phyloP scores from a whole-genome alignment of 2,888 invertebrate species.

The Chrysolina haemoptera region DNA sequence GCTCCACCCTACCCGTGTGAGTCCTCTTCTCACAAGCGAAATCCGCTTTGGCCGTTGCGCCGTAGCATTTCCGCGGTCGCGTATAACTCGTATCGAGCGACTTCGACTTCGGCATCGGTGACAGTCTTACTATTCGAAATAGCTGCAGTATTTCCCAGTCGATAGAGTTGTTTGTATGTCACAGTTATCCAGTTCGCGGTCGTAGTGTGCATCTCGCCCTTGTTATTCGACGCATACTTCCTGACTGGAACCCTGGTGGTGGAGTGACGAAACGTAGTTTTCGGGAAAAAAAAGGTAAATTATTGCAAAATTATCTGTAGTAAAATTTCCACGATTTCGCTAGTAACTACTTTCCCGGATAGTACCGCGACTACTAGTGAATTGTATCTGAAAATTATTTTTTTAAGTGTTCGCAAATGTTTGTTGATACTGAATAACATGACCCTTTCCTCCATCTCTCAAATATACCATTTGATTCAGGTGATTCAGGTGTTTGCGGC shows the following conservation, averaged over 20 bases:
- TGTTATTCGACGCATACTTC: not conserved
- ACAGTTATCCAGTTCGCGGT: not conserved
- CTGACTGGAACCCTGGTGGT: not conserved
- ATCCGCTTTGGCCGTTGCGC: conserved; percentile 33
- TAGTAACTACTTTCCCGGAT: not conserved
- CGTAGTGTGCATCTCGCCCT: not conserved
- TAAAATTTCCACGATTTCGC: too few species aligned
- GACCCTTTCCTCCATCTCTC: too few species aligned
- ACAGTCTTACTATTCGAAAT: conserved; percentile 21
- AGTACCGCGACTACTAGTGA: not conserved
- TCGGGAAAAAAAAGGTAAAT: conserved; percentile 6
- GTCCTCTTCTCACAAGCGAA: conserved; percentile 20
- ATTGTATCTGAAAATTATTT: too few species aligned
- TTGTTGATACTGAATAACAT: too few species aligned
- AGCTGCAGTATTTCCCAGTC: conserved; percentile 28
- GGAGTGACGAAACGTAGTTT: conserved; percentile 12
- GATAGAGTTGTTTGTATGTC: not conserved
- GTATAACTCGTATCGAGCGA: conserved; percentile 37
- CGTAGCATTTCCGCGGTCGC: conserved; percentile 33
- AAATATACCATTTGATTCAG: too few species aligned
- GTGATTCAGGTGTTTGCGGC: too few species aligned
- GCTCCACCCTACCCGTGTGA: conserved; percentile 20
- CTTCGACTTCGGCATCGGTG: conserved; percentile 31
- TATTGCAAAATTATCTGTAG: not conserved
- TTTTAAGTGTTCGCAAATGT: too few species aligned